A percentile compares a stretch with the other conserved stretches of the same genome.
Evolutionary conservation across 2,888 invertebrate genomes (phyloP).

Genomic region (Cenopis cana): DNA sequence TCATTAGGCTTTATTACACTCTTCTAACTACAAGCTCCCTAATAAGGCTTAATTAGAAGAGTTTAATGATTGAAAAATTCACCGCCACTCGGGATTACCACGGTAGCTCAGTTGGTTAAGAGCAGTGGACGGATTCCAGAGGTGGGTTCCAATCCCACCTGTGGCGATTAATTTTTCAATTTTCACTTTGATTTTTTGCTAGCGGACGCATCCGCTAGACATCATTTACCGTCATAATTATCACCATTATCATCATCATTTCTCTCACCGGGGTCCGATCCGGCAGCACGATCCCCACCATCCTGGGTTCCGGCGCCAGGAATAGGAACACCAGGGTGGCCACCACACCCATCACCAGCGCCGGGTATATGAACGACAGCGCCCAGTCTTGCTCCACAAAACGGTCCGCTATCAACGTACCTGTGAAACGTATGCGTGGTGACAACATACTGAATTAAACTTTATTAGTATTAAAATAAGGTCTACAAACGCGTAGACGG

Average conservation of each 20-base stretch:
- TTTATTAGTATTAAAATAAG: not conserved
- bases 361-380: slow-evolving; percentile 96
- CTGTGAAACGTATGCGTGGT: slow-evolving; percentile 58
- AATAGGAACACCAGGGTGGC: slow-evolving; percentile 93
- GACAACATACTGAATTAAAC: not conserved
- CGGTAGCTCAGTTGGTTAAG: no score
- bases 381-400: slow-evolving; percentile 96
- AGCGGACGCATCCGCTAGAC: no score
- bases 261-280: slow-evolving; percentile 54
- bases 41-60: no score
- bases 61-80: no score
- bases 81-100: no score
- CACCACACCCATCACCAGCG: slow-evolving; percentile 88
- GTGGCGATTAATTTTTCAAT: no score
- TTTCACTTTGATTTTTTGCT: no score
- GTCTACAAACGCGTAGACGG: not conserved
- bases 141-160: no score
- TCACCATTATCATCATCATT: not conserved
- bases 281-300: slow-evolving; percentile 86
- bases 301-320: slow-evolving; percentile 92
- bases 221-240: not conserved
- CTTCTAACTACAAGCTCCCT: no score
- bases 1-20: no score
- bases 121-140: no score
- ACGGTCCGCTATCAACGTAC: slow-evolving; percentile 93